A percentile compares a stretch with the other conserved stretches of the same genome.
phyloP scores from a whole-genome alignment of 1,140 invertebrate genomes.

The Teleogryllus occipitalis region DNA sequence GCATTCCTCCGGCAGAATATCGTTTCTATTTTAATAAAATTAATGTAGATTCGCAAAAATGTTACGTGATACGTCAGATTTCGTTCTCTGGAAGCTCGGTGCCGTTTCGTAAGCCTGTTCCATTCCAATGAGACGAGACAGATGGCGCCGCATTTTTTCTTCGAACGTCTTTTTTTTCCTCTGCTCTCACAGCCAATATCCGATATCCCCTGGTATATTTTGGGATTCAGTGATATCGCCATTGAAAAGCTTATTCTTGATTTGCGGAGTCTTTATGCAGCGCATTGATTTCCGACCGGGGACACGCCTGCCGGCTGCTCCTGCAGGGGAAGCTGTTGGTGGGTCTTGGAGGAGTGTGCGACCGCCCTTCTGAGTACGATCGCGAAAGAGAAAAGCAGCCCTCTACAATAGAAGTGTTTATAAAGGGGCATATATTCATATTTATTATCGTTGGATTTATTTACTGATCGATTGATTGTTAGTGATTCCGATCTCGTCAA shows the following conservation, averaged over 20 bases:
- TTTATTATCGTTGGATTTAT: no score
- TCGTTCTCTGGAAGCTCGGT: neutral
- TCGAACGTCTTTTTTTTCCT: neutral
- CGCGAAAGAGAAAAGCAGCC: no score
- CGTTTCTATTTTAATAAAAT: neutral
- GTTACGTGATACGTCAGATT: neutral
- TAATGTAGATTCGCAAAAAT: neutral
- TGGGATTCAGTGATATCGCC: neutral
- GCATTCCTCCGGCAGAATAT: neutral
- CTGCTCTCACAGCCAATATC: neutral
- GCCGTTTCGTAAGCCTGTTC: neutral
- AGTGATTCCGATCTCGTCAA: no score
- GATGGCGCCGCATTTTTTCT: neutral
- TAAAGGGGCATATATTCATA: no score
- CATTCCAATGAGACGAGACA: constrained; percentile 1
- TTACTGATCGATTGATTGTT: no score
- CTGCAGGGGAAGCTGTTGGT: no score
- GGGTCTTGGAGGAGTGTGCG: no score
- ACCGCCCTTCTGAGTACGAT: no score
- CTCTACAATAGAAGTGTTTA: no score
- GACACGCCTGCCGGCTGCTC: no score
- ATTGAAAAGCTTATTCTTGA: neutral
- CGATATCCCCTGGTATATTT: neutral
- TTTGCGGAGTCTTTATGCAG: neutral
- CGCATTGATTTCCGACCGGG: neutral